Percentiles rank a stretch among this genome's conserved stretches.
These are phyloP conservation scores for Agrochola circellaris DNA, from an alignment of 2,888 invertebrate genomes.

Conservation along the genomic window DNA sequence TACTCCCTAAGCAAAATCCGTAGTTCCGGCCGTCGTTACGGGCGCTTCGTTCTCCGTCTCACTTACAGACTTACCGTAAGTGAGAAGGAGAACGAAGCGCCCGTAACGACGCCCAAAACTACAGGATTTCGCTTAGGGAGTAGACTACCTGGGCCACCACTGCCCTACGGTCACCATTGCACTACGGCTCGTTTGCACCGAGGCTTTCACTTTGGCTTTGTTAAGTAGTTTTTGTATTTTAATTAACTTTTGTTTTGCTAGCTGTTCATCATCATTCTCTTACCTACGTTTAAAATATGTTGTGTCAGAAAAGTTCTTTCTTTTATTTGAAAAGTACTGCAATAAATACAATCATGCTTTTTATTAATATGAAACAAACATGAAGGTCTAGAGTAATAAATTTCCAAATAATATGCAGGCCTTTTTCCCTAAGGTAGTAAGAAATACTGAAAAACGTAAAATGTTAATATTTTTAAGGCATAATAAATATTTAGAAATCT, in stretches of 20 bases:
- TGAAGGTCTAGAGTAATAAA: constrained; percentile 26
- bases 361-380: constrained; percentile 11
- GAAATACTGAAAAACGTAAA: constrained; percentile 28
- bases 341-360: constrained; percentile 4
- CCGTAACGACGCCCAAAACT: no score
- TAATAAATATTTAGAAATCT: constrained; percentile 52
- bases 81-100: no score
- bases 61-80: no score
- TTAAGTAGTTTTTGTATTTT: constrained; percentile 16
- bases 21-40: no score
- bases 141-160: no score
- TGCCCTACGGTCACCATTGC: no score
- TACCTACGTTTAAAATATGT: neutral
- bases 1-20: no score
- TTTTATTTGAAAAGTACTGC: neutral
- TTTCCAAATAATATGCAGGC: constrained; percentile 26
- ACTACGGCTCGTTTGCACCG: no score
- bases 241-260: neutral
- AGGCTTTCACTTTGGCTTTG: neutral
- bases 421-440: constrained; percentile 31
- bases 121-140: no score
- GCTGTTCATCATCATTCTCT: neutral
- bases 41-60: no score
- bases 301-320: neutral
- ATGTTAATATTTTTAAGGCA: constrained; percentile 39